Conservation (phyloP, 2,888 invertebrate species). For the Yponomeuta cagnagella region DNA sequence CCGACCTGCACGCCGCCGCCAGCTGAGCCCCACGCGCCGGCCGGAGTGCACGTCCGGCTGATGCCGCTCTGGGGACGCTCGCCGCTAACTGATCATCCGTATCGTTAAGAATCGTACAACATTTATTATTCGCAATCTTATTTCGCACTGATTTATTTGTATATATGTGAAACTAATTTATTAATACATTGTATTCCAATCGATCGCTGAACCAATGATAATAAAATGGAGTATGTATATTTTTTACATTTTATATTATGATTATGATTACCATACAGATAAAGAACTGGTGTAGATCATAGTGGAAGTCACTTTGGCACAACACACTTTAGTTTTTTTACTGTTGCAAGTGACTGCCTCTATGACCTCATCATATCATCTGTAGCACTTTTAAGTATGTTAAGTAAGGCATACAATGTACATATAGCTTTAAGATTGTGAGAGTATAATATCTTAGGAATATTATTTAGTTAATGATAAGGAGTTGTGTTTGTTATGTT, state of each 20-base stretch:
- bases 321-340: no score
- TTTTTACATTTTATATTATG: neutral
- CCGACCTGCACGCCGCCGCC: neutral
- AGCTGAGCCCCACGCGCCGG: slow-evolving; percentile 10
- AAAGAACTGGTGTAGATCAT: no score
- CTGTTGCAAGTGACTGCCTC: no score
- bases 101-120: neutral
- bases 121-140: neutral
- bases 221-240: neutral
- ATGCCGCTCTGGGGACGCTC: slow-evolving; percentile 9
- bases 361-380: no score
- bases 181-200: neutral
- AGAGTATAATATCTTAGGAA: neutral
- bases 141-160: neutral
- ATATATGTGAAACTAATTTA: neutral
- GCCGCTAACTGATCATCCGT: neutral
- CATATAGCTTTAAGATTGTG: neutral
- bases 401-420: neutral
- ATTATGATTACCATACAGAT: neutral
- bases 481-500: neutral
- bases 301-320: no score
- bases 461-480: neutral
- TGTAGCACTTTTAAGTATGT: no score
- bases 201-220: neutral
- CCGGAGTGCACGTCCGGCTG: neutral